phyloP scores from a whole-genome alignment of 2,888 invertebrate genomes.

The Andrena chrysosceles region DNA sequence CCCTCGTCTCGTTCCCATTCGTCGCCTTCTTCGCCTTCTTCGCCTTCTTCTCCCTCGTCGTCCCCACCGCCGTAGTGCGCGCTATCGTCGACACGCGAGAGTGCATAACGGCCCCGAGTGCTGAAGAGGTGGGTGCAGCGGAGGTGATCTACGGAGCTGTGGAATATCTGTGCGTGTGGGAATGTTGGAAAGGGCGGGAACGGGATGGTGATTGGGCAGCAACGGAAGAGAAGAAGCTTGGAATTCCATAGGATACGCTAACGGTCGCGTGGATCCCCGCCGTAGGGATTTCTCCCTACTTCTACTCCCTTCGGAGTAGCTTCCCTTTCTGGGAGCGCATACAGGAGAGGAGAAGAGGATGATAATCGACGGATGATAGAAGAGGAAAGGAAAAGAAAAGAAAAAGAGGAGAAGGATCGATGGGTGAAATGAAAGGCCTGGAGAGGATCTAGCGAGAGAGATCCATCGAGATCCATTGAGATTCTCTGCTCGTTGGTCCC shows the following conservation, averaged over 20 bases:
- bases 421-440: constrained; percentile 54
- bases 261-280: neutral
- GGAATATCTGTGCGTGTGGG: constrained; percentile 35
- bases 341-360: neutral
- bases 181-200: constrained; percentile 42
- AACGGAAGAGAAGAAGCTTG: constrained; percentile 8
- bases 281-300: neutral
- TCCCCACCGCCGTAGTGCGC: too few species aligned
- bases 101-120: neutral
- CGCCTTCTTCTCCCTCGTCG: too few species aligned
- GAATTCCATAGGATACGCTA: neutral
- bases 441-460: neutral
- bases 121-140: constrained; percentile 29
- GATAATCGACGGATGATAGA: neutral
- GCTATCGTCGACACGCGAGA: too few species aligned
- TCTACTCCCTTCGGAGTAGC: neutral
- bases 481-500: constrained; percentile 68
- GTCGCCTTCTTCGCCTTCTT: too few species aligned
- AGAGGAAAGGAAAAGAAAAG: constrained; percentile 1
- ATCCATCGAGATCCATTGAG: constrained; percentile 62
- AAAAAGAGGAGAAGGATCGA: constrained; percentile 36
- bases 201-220: constrained; percentile 27
- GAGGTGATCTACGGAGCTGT: constrained; percentile 38
- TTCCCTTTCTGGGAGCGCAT: neutral
- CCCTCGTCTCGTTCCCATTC: too few species aligned